These are phyloP conservation scores for Peromyscus attwateri DNA, from an alignment of 2,797 vertebrate species.

Conservation along the genomic window DNA sequence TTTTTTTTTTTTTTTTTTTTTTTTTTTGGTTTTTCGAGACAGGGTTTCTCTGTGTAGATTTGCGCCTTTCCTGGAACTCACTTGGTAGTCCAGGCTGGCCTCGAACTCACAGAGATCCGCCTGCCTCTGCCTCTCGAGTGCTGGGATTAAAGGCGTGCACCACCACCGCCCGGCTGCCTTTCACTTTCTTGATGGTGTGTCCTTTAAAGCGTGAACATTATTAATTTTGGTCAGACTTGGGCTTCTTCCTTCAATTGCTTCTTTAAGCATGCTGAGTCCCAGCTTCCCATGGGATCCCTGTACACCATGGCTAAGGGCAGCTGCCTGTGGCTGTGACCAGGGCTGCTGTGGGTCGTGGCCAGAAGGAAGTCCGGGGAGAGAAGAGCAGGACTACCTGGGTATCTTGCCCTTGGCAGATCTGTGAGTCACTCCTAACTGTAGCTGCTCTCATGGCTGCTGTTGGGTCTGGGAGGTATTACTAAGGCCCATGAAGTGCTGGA, in stretches of 20 bases:
- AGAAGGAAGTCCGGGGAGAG: not conserved
- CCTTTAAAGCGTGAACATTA: not conserved
- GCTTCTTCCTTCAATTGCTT: not conserved
- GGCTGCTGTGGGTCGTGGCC: not conserved
- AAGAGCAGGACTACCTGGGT: not conserved
- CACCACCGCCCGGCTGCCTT: not conserved
- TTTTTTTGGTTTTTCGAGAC: no score
- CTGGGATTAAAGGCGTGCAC: no score
- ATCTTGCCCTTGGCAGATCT: not conserved
- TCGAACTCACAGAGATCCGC: no score
- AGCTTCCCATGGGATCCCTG: not conserved
- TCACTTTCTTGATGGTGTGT: not conserved
- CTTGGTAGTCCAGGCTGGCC: no score
- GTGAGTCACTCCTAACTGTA: not conserved
- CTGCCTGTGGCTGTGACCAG: not conserved
- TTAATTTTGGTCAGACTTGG: not conserved
- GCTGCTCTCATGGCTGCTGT: rapidly evolving
- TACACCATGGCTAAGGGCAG: not conserved
- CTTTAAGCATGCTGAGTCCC: not conserved
- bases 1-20: no score
- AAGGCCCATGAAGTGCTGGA: rapidly evolving
- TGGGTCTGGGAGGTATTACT: not conserved
- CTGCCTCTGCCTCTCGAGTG: no score
- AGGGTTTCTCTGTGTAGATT: no score
- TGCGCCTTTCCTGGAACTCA: no score